Evolutionary conservation across 1,140 invertebrate species (phyloP).

Genomic region (Leptestheria dahalacensis): DNA sequence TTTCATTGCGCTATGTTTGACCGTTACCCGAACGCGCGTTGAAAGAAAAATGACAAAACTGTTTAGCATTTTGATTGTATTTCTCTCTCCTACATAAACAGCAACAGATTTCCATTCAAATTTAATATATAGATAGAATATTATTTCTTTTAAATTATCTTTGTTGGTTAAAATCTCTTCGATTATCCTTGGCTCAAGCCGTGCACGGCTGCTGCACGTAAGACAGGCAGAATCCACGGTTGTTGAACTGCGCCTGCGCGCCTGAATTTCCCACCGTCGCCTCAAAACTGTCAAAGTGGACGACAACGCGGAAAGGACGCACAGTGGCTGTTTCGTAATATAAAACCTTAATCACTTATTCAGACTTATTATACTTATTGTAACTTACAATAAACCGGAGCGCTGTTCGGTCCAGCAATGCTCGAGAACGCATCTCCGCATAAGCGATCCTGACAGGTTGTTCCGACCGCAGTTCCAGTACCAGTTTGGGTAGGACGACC

Average conservation of each 20-base stretch:
- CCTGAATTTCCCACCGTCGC: slow-evolving; percentile 40
- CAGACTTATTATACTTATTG: background rate
- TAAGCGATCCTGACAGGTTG: slow-evolving; percentile 47
- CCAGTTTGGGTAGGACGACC: slow-evolving; percentile 36
- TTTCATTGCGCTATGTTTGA: too few relatives aligned
- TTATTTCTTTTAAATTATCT: too few relatives aligned
- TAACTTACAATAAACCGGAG: slow-evolving; percentile 46
- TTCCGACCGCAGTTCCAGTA: background rate
- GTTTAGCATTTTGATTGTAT: too few relatives aligned
- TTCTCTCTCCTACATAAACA: too few relatives aligned
- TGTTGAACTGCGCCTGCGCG: slow-evolving; percentile 15
- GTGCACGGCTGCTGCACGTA: slow-evolving; percentile 71
- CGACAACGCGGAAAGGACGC: slow-evolving; percentile 57
- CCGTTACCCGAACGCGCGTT: too few relatives aligned
- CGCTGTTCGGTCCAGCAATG: slow-evolving; percentile 37
- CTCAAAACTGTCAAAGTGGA: slow-evolving; percentile 58
- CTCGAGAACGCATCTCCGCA: slow-evolving; percentile 53
- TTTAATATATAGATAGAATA: too few relatives aligned
- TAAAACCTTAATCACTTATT: background rate
- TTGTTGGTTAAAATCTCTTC: background rate
- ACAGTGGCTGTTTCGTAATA: slow-evolving; percentile 42
- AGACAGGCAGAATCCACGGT: slow-evolving; percentile 63
- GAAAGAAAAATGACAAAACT: too few relatives aligned
- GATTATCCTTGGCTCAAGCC: background rate
- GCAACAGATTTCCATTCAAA: too few relatives aligned